Conservation (phyloP, 1,140 invertebrate genomes). For the Trichogramma pretiosum region DNA sequence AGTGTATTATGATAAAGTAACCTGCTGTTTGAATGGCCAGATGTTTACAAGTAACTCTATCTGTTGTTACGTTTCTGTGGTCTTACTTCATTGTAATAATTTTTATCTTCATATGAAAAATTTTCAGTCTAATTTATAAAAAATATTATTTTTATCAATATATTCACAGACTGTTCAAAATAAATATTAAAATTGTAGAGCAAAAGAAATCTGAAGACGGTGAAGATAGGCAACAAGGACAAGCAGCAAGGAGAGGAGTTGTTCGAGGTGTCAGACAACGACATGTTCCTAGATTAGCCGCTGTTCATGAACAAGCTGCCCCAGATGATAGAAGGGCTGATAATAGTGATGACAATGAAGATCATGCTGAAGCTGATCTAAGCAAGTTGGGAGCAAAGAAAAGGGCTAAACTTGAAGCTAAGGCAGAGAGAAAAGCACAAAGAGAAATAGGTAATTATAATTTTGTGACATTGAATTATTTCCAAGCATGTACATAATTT, state of each 20-base stretch:
- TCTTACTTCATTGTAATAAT: too few relatives aligned
- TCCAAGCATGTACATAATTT: too few relatives aligned
- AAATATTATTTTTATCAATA: slow-evolving; percentile 1
- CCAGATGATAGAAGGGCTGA: slow-evolving; percentile 37
- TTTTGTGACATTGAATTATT: too few relatives aligned
- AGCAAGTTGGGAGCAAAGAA: slow-evolving; percentile 91
- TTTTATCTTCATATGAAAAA: not conserved
- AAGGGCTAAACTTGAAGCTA: slow-evolving; percentile 80
- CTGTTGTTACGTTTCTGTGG: too few relatives aligned
- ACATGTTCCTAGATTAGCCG: not conserved
- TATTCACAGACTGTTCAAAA: too few relatives aligned
- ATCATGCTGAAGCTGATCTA: slow-evolving; percentile 42
- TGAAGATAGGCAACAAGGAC: too few relatives aligned
- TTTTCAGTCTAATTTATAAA: not conserved
- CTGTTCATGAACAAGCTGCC: slow-evolving; percentile 16
- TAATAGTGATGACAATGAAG: slow-evolving; percentile 36
- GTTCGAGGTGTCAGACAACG: slow-evolving; percentile 32
- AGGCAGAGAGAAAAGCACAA: slow-evolving; percentile 78
- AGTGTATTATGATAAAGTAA: not conserved
- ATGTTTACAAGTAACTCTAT: too few relatives aligned
- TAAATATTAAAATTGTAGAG: slow-evolving; percentile 8
- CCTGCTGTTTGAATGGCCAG: not conserved
- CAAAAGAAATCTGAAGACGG: slow-evolving; percentile 24
- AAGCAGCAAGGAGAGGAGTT: slow-evolving; percentile 26
- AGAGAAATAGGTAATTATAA: slow-evolving; percentile 54